These are phyloP conservation scores for Oxyteleia sp. DNA, from an alignment of 2,888 invertebrate species.

Conservation along the genomic window DNA sequence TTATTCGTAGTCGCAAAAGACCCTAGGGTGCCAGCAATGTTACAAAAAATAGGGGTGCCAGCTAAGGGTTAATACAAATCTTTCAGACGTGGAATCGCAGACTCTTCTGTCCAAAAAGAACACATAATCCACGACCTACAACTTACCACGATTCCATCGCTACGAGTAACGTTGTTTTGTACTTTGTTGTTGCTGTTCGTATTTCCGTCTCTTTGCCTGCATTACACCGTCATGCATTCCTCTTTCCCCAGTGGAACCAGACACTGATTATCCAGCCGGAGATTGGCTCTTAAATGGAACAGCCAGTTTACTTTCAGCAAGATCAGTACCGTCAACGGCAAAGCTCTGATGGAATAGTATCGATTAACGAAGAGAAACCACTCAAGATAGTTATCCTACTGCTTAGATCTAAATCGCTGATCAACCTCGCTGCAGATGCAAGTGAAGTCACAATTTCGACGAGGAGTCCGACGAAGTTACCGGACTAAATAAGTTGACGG, in stretches of 20 bases:
- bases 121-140: background rate
- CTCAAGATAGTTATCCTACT: slow-evolving; percentile 45
- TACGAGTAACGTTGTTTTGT: slow-evolving; percentile 25
- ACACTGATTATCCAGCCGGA: slow-evolving; percentile 57
- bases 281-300: slow-evolving; percentile 68
- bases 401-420: slow-evolving; percentile 62
- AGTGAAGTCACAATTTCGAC: slow-evolving; percentile 25
- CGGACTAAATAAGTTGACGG: slow-evolving; percentile 13
- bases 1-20: no score
- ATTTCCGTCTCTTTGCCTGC: slow-evolving; percentile 44
- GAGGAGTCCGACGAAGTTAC: slow-evolving; percentile 11
- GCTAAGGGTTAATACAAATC: no score
- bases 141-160: slow-evolving; percentile 7
- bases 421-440: slow-evolving; percentile 42
- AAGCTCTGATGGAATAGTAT: slow-evolving; percentile 57
- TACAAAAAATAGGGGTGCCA: no score
- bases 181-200: slow-evolving; percentile 29
- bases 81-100: background rate
- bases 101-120: no score
- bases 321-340: slow-evolving; percentile 64
- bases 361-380: slow-evolving; percentile 62
- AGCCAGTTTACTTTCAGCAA: slow-evolving; percentile 55
- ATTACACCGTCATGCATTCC: slow-evolving; percentile 40
- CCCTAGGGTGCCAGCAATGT: no score
- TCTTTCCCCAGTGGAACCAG: slow-evolving; percentile 42